Conservation (phyloP, 2,888 invertebrate genomes). For the Salticus scenicus region DNA sequence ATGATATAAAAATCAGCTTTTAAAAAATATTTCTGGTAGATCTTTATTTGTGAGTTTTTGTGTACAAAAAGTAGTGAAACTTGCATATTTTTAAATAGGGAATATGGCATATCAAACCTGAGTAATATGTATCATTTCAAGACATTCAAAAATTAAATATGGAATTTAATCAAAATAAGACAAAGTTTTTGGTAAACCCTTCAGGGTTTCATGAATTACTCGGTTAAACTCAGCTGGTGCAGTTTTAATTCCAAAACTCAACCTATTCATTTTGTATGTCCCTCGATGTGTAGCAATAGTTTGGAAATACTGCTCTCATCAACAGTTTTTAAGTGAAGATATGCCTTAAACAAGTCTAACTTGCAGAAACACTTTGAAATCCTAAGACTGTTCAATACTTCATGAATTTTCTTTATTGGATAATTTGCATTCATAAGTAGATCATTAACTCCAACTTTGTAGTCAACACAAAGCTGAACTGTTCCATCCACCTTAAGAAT, state of each 20-base stretch:
- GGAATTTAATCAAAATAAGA: too few species aligned
- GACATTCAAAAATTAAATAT: too few species aligned
- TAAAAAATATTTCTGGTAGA: too few species aligned
- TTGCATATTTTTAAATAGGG: too few species aligned
- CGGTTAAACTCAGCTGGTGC: background rate
- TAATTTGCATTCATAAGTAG: background rate
- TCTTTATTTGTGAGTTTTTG: too few species aligned
- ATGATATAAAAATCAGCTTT: too few species aligned
- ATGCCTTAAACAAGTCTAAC: slow-evolving; percentile 20
- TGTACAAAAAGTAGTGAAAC: too few species aligned
- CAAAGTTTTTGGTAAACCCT: too few species aligned
- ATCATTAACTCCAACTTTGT: slow-evolving; percentile 13
- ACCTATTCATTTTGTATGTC: background rate
- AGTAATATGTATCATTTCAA: too few species aligned
- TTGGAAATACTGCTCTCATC: slow-evolving; percentile 8
- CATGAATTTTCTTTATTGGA: background rate
- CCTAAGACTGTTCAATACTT: background rate
- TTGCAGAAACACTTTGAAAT: background rate
- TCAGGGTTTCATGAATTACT: too few species aligned
- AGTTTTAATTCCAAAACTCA: background rate
- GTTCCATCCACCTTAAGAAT: background rate
- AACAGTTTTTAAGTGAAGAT: slow-evolving; percentile 2
- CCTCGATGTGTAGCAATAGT: background rate
- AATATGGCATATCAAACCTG: too few species aligned
- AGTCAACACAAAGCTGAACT: slow-evolving; percentile 25